Conservation (phyloP, 2,888 invertebrate species). For the Plusia festucae region DNA sequence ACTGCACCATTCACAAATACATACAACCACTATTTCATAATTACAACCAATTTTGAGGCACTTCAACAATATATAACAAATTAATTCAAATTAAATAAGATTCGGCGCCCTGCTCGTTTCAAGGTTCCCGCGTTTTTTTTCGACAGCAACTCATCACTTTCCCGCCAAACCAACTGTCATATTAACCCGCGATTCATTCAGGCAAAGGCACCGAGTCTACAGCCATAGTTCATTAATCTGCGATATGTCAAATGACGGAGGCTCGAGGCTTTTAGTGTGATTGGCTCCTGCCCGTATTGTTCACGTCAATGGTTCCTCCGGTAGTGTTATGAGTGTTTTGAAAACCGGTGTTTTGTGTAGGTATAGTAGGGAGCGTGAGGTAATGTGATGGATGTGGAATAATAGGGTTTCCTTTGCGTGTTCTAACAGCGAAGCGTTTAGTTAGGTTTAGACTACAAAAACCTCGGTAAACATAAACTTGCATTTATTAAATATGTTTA, state of each 20-base stretch:
- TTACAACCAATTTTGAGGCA: too few relatives aligned
- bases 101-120: too few relatives aligned
- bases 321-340: conserved; percentile 11
- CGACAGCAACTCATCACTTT: not conserved
- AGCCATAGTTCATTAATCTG: conserved; percentile 17
- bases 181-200: not conserved
- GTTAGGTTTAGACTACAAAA: too few relatives aligned
- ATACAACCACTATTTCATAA: too few relatives aligned
- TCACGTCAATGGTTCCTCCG: conserved; percentile 18
- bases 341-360: conserved; percentile 13
- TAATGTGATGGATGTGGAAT: not conserved
- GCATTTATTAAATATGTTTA: too few relatives aligned
- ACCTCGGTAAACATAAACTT: too few relatives aligned
- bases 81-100: too few relatives aligned
- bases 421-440: too few relatives aligned
- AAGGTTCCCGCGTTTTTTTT: too few relatives aligned
- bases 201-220: not conserved
- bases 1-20: too few relatives aligned
- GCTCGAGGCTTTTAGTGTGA: conserved; percentile 53
- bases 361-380: conserved; percentile 7
- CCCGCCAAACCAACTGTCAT: conserved; percentile 1
- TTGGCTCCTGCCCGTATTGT: conserved; percentile 51
- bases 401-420: not conserved
- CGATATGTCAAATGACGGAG: conserved; percentile 30
- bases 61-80: too few relatives aligned